phyloP scores from a whole-genome alignment of 1,140 invertebrate genomes.

The Magallana ariakensis region DNA sequence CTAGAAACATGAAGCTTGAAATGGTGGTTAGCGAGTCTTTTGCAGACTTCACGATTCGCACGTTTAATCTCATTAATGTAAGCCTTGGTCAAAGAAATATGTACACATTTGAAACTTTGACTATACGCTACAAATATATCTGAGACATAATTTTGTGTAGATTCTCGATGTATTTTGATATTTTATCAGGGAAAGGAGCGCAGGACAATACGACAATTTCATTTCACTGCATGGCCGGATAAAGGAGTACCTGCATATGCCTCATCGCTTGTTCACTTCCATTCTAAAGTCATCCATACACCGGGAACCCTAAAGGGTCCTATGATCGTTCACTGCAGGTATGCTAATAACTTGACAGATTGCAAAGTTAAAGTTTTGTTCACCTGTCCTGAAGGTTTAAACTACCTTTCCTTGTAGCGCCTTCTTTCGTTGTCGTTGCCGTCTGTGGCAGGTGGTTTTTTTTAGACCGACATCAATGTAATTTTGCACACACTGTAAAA shows the following conservation, averaged over 20 bases:
- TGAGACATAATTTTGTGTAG: no score
- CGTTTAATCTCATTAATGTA: not conserved
- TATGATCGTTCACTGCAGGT: slow-evolving; percentile 87
- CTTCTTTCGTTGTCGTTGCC: no score
- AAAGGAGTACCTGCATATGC: slow-evolving; percentile 97
- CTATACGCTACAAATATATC: no score
- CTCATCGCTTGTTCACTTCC: slow-evolving; percentile 95
- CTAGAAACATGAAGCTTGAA: not conserved
- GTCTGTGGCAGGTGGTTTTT: no score
- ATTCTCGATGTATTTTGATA: no score
- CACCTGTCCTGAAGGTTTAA: no score
- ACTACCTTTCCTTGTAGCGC: no score
- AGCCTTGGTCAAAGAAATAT: not conserved
- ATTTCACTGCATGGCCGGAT: slow-evolving; percentile 98
- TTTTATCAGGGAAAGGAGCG: slow-evolving; percentile 90
- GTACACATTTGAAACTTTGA: no score
- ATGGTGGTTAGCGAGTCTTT: slow-evolving; percentile 13
- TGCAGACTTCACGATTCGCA: slow-evolving; percentile 34
- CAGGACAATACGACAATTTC: slow-evolving; percentile 94
- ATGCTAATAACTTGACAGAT: not conserved
- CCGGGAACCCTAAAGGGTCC: slow-evolving; percentile 86
- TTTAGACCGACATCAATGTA: no score
- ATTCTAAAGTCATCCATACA: slow-evolving; percentile 92
- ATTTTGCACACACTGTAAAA: no score
- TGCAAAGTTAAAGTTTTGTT: no score